A percentile compares a stretch with the other conserved stretches of the same genome.
These are phyloP conservation scores for Oryzias javanicus DNA, from an alignment of 2,113 vertebrate genomes.

Conservation along the genomic window DNA sequence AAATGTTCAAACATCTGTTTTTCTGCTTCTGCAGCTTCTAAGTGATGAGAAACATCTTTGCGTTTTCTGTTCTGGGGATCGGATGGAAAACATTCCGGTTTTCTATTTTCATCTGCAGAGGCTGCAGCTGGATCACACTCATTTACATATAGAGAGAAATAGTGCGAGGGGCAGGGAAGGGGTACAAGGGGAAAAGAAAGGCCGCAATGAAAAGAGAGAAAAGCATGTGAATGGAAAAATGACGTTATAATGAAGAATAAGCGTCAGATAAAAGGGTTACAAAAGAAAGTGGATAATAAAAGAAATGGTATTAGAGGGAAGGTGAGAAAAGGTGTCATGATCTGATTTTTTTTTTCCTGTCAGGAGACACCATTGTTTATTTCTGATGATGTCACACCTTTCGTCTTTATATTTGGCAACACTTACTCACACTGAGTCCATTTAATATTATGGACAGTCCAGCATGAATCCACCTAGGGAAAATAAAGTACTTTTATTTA, in stretches of 20 bases:
- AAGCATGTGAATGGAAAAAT: conserved; percentile 2
- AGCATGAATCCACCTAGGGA: too few relatives aligned
- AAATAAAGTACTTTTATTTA: too few relatives aligned
- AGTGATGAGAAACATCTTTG: conserved; percentile 40
- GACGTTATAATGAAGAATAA: neutral
- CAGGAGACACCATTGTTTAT: conserved; percentile 21
- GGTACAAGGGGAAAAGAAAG: neutral
- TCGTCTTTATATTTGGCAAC: conserved; percentile 30
- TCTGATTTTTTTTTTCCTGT: conserved; percentile 44
- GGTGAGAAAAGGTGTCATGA: conserved; percentile 1
- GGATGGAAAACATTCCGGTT: conserved; percentile 28
- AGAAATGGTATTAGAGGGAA: conserved; percentile 8
- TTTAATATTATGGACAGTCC: neutral
- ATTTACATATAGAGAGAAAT: conserved; percentile 42
- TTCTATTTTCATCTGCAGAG: conserved; percentile 27
- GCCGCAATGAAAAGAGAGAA: neutral
- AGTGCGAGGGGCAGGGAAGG: neutral
- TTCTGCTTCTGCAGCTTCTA: conserved; percentile 8
- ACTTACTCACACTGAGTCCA: conserved; percentile 1
- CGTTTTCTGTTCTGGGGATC: conserved; percentile 1
- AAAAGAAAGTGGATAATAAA: neutral
- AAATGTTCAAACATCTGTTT: neutral
- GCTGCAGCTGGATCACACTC: conserved; percentile 20
- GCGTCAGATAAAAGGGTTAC: neutral
- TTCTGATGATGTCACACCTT: conserved; percentile 40